Conservation (phyloP, 1,140 invertebrate species). For the Eumaeus atala region DNA sequence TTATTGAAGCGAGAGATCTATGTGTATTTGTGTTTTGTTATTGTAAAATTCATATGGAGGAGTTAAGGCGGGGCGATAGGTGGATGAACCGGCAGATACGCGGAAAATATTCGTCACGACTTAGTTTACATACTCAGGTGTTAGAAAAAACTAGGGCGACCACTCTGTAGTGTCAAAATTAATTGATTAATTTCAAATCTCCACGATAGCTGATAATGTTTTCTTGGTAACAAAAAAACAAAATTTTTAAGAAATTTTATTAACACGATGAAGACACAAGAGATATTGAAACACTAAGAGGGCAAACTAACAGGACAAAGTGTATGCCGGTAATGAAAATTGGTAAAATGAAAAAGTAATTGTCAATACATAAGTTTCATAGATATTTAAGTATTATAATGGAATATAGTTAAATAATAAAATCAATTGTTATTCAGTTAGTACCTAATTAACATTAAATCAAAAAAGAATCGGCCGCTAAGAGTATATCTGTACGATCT, state of each 20-base stretch:
- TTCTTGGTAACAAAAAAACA: too few species aligned
- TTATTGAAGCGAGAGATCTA: constrained; percentile 55
- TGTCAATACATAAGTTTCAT: too few species aligned
- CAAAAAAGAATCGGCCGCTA: constrained; percentile 28
- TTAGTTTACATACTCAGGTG: neutral
- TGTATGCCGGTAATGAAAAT: too few species aligned
- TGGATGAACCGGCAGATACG: constrained; percentile 53
- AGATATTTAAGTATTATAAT: too few species aligned
- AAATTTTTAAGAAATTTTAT: too few species aligned
- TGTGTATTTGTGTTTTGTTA: constrained; percentile 39
- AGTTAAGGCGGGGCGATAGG: constrained; percentile 64
- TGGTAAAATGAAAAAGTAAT: too few species aligned
- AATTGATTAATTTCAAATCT: constrained; percentile 7
- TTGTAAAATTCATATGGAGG: constrained; percentile 62
- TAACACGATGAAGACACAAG: too few species aligned
- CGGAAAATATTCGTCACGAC: constrained; percentile 14
- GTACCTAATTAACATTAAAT: constrained; percentile 35
- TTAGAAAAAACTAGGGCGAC: constrained; percentile 3
- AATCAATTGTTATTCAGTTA: constrained; percentile 27
- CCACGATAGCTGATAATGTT: too few species aligned
- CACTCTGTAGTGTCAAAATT: constrained; percentile 7
- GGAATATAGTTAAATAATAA: too few species aligned
- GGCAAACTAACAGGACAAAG: too few species aligned
- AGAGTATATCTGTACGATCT: neutral
- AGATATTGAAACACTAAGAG: too few species aligned